These are phyloP conservation scores for Melanocharis versteri DNA, from an alignment of 2,113 vertebrate species.

Conservation along the genomic window DNA sequence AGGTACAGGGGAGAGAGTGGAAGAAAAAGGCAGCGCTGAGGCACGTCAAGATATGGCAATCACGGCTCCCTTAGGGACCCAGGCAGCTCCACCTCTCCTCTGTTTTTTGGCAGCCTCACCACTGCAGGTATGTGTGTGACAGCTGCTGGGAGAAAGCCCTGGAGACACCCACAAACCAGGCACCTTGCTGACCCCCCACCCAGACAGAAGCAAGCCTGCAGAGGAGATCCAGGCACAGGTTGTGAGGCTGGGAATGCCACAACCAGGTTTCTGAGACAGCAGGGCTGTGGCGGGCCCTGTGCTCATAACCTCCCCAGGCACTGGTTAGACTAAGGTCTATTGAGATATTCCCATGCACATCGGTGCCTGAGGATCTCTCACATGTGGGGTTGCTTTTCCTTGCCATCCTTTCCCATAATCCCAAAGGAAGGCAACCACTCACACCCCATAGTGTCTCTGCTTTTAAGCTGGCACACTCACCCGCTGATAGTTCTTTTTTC, in stretches of 20 bases:
- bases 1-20: background rate
- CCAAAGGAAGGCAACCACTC: background rate
- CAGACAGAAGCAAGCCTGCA: background rate
- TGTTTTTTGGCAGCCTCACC: background rate
- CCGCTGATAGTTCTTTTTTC: background rate
- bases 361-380: background rate
- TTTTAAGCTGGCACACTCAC: background rate
- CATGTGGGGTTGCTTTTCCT: background rate
- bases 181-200: no score
- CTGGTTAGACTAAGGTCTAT: background rate
- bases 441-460: background rate
- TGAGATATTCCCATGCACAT: rapidly evolving
- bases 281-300: background rate
- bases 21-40: background rate
- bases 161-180: background rate
- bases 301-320: background rate
- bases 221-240: background rate
- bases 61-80: rapidly evolving
- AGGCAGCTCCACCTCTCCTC: background rate
- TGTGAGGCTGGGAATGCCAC: background rate
- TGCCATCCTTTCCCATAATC: background rate
- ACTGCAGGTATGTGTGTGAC: rapidly evolving
- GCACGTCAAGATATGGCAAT: background rate
- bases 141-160: background rate
- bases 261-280: background rate